Evolutionary conservation across 2,113 vertebrate species (phyloP).

Genomic region (Neodon shergylaensis): DNA sequence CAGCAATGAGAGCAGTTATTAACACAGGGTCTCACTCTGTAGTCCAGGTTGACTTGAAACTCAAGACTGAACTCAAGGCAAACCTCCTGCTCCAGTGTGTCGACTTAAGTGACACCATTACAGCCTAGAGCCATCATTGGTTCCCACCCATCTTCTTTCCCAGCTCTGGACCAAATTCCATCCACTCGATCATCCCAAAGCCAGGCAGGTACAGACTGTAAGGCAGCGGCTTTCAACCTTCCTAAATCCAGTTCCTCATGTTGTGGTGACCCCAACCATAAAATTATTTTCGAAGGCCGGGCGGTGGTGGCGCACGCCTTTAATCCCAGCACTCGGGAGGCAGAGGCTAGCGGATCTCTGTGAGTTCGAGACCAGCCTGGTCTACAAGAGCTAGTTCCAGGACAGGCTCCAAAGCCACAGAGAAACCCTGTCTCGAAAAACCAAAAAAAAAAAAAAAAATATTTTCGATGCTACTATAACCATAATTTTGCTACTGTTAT

Average conservation of each 20-base stretch:
- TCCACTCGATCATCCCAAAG: not conserved
- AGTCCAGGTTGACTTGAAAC: not conserved
- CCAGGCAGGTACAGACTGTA: not conserved
- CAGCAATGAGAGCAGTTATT: not conserved
- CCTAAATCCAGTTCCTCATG: not conserved
- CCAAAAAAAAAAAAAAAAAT: too few relatives aligned
- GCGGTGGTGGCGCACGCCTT: too few relatives aligned
- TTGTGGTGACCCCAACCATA: not conserved
- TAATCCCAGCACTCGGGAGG: too few relatives aligned
- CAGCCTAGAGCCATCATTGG: not conserved
- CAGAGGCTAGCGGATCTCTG: too few relatives aligned
- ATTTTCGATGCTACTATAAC: not conserved
- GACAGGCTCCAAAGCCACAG: too few relatives aligned
- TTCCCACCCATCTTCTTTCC: not conserved
- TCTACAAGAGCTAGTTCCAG: too few relatives aligned
- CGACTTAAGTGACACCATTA: not conserved
- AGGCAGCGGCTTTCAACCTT: not conserved
- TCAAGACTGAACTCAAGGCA: not conserved
- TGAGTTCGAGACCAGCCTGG: too few relatives aligned
- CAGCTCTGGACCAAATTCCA: not conserved
- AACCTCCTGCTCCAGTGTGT: not conserved
- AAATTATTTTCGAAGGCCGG: not conserved
- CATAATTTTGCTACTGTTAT: not conserved
- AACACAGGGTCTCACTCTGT: not conserved
- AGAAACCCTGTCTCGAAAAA: too few relatives aligned